Evolutionary conservation across 2,113 vertebrate species (phyloP), one percentile per base, ranked within the genome.

Genomic region (Platysteira castanea): DNA sequence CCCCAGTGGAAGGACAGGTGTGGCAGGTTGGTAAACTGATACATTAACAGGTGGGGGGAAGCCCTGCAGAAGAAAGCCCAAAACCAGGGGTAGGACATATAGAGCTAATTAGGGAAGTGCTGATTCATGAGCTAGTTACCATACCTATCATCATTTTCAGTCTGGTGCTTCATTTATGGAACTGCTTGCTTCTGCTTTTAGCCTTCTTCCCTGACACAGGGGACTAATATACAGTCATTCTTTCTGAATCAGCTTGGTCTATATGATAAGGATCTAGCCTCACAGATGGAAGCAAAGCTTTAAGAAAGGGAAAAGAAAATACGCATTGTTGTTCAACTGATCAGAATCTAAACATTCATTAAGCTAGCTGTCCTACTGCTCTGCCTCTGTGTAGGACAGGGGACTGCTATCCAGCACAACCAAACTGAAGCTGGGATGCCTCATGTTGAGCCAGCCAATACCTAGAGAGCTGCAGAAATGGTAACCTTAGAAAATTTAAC

Each of bases 1-100:
- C 28, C 10, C 15, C 56, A 33, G 79, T 90, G 68, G 96, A 68
- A 90, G 57, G 80, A 90, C 95, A 86, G 69, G 93, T 75, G 49
- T 28, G 69, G 86, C 95, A 96, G 71, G 88, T 57, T 84, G 49
- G 76, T 52, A 68, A 93, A 84, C 52, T 52, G 88, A 88, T 50
- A 67, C 30, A 42, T 37, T 44, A 86, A 83, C 75, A 87, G 79
- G 9, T 64, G 3, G 18, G 77, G 84, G 74, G 64, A 86, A 89
- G 52, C 91, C 88, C 83, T 86, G 30, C 83, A 89, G 64, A 84
- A 81, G 53, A 93, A 97, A 89, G 33, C 64, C 60, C 76, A 41
- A 81, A 89, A 93, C 47, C 47, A 84, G 78, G 22, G 30, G 64
- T 87, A 84, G 52, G 23, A 78, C n/a, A 60, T 21, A 31, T 18